A percentile compares a stretch with the other conserved stretches of the same genome.
phyloP scores from a whole-genome alignment of 2,113 vertebrate genomes.

The Plotosus lineatus region DNA sequence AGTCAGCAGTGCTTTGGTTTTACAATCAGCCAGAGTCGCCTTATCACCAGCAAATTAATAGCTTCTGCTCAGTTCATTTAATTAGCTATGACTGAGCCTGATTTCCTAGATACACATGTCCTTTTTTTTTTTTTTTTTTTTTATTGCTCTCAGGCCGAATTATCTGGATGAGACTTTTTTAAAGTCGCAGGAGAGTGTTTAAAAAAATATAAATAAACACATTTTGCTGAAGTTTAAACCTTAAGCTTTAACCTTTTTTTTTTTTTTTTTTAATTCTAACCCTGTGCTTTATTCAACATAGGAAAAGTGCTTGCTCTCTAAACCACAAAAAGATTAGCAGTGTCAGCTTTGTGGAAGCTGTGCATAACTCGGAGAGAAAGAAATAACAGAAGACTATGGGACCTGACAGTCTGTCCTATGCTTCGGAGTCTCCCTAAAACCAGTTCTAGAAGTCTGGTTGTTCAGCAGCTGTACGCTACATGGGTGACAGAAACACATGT shows the following conservation, averaged over 20 bases:
- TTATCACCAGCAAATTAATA: conserved; percentile 38
- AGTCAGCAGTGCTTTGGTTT: not conserved
- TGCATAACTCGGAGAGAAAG: conserved; percentile 27
- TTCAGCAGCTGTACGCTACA: not conserved
- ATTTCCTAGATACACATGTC: conserved; percentile 33
- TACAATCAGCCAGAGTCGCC: not conserved
- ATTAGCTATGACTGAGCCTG: conserved; percentile 34
- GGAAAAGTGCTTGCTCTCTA: not conserved
- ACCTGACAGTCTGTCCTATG: not conserved
- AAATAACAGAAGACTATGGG: not conserved
- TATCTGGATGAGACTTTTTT: not conserved
- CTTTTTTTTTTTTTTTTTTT: conserved; percentile 2
- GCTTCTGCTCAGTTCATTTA: conserved; percentile 31
- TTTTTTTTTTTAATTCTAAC: not conserved
- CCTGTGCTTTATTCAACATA: not conserved
- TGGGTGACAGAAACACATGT: not conserved
- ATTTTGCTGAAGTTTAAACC: conserved; percentile 25
- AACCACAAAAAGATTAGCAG: conserved; percentile 6
- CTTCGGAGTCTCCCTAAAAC: not conserved
- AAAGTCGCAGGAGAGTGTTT: conserved; percentile 17
- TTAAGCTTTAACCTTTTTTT: not conserved
- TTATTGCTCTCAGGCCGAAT: conserved; percentile 29
- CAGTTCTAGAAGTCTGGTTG: not conserved
- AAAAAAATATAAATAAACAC: conserved; percentile 41
- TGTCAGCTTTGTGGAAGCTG: conserved; percentile 6